Percentiles rank a stretch among this genome's conserved stretches.
Conservation (phyloP, 64 coral and sea anemone species). For the Stichodactyla helianthus region DNA sequence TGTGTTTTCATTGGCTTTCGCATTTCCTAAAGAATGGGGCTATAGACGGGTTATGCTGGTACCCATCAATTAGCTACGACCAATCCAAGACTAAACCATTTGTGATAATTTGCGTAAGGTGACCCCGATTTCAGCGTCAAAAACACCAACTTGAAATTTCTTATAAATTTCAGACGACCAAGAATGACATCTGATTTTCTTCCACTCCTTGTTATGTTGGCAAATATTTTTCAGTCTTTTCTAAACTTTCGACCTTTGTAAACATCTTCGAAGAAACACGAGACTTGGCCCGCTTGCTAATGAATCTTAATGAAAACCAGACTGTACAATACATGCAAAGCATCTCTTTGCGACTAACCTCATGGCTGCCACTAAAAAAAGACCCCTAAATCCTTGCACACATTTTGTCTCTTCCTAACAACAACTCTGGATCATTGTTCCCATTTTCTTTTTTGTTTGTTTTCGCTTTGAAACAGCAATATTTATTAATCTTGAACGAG, state of each 20-base stretch:
- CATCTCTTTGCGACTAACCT: background rate
- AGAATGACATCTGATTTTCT: background rate
- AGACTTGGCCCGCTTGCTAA: background rate
- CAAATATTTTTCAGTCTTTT: background rate
- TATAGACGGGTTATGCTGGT: too few species aligned
- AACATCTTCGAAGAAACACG: background rate
- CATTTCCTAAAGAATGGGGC: background rate
- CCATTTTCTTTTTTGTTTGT: background rate
- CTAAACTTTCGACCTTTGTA: constrained; percentile 6
- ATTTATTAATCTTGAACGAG: background rate
- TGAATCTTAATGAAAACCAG: background rate
- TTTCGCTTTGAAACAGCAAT: background rate
- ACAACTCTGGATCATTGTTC: background rate
- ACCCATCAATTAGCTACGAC: background rate
- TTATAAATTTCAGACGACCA: background rate
- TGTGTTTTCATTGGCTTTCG: background rate
- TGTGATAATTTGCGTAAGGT: background rate
- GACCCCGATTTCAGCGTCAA: background rate
- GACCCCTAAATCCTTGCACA: background rate
- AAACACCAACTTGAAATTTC: too few species aligned
- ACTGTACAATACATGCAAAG: background rate
- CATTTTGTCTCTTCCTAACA: background rate
- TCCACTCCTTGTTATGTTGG: background rate
- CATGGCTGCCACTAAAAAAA: background rate
- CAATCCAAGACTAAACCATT: background rate